These are phyloP conservation scores for Aphodius sticticus DNA, from an alignment of 2,888 invertebrate species.

Conservation along the genomic window DNA sequence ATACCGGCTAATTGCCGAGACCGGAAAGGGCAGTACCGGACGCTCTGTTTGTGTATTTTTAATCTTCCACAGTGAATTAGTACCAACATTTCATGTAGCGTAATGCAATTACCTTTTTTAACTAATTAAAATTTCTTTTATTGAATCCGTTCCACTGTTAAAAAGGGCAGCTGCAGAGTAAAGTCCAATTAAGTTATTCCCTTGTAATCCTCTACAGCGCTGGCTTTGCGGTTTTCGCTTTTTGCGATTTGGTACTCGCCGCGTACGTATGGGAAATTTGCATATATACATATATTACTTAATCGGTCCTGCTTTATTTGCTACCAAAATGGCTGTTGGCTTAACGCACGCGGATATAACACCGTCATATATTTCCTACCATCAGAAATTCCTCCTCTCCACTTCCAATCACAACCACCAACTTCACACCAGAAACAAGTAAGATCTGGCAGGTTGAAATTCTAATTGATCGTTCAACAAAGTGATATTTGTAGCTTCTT, in stretches of 20 bases:
- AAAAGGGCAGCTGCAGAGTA: conserved; percentile 20
- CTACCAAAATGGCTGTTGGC: neutral
- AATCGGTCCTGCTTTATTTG: neutral
- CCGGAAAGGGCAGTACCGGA: conserved; percentile 15
- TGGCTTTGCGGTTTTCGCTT: neutral
- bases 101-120: conserved; percentile 27
- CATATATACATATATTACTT: conserved; percentile 4
- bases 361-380: neutral
- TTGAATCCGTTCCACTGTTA: conserved; percentile 12
- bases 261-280: neutral
- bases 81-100: conserved; percentile 22
- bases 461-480: no score
- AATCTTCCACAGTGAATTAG: conserved; percentile 26
- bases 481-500: no score
- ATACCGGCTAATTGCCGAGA: conserved; percentile 20
- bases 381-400: no score
- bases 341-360: neutral
- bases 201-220: conserved; percentile 10
- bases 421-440: no score
- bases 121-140: conserved; percentile 32
- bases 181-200: conserved; percentile 24
- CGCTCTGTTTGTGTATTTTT: conserved; percentile 24
- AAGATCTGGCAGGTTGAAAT: neutral
- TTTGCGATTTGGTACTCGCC: neutral
- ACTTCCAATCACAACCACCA: no score